Conservation (phyloP, 2,113 vertebrate genomes). For the Channa argus region DNA sequence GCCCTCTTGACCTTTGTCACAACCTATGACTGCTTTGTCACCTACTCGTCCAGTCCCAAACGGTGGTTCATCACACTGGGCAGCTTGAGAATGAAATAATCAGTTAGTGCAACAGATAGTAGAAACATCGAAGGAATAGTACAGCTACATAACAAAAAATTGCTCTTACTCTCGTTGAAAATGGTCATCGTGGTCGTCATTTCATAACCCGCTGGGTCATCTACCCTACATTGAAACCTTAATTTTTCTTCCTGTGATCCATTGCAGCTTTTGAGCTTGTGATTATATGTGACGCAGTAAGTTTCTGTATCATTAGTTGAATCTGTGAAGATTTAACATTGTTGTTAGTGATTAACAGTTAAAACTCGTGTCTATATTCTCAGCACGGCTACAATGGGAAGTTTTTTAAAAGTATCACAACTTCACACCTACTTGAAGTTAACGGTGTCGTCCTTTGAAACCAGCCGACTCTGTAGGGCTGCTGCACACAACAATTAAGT, state of each 20-base stretch:
- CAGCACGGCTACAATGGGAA: not conserved
- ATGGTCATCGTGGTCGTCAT: conserved; percentile 11
- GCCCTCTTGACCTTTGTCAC: conserved; percentile 47
- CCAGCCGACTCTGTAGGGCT: conserved; percentile 31
- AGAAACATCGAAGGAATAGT: not conserved
- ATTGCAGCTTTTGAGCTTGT: not conserved
- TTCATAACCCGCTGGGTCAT: not conserved
- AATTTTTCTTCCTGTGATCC: accelerated
- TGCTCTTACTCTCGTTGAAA: conserved; percentile 44
- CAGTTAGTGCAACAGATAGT: not conserved
- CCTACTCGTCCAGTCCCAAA: conserved; percentile 47
- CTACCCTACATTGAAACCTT: conserved; percentile 30
- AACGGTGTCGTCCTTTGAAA: accelerated
- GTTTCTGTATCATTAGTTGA: accelerated
- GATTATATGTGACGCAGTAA: conserved; percentile 22
- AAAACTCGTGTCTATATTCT: not conserved
- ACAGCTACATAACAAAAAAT: not conserved
- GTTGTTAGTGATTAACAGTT: not conserved
- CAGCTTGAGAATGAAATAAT: not conserved
- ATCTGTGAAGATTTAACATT: conserved; percentile 39
- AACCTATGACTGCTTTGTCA: not conserved
- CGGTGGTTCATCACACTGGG: accelerated
- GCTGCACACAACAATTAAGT: conserved; percentile 67
- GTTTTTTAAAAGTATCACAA: not conserved
- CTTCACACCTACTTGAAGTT: not conserved